phyloP scores from a whole-genome alignment of 2,113 vertebrate genomes.

The Saguinus imperator region DNA sequence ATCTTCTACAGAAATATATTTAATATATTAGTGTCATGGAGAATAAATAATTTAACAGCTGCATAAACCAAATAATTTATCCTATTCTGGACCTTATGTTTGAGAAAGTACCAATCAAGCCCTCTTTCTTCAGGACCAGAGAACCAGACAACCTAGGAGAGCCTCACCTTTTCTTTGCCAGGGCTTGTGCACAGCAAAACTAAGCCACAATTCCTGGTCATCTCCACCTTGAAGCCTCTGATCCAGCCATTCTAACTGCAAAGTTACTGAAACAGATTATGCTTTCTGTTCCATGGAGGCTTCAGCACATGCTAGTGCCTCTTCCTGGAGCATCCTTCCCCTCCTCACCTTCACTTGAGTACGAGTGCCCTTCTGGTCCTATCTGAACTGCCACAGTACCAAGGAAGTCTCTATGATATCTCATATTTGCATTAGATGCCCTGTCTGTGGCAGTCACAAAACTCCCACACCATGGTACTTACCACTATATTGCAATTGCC shows the following conservation, averaged over 20 bases:
- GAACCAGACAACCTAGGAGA: neutral
- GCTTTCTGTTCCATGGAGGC: neutral
- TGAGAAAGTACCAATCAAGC: neutral
- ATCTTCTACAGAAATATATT: neutral
- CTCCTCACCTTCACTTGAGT: neutral
- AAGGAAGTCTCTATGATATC: neutral
- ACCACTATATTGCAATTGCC: neutral
- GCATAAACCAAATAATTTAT: neutral
- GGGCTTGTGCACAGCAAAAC: neutral
- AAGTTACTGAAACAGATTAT: neutral
- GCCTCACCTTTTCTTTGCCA: neutral
- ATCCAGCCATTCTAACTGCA: neutral
- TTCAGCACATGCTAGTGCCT: neutral
- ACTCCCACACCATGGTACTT: neutral
- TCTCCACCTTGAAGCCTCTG: neutral
- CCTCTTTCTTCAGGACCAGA: neutral
- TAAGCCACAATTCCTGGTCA: neutral
- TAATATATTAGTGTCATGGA: neutral
- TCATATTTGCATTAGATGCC: neutral
- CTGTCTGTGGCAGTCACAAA: neutral
- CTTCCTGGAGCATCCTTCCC: neutral
- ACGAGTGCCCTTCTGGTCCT: neutral
- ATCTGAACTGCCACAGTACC: neutral
- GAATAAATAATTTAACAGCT: slow-evolving; percentile 14
- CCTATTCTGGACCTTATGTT: neutral